Conservation (phyloP, 2,797 vertebrate species). For the Syngnathus rostellatus region DNA sequence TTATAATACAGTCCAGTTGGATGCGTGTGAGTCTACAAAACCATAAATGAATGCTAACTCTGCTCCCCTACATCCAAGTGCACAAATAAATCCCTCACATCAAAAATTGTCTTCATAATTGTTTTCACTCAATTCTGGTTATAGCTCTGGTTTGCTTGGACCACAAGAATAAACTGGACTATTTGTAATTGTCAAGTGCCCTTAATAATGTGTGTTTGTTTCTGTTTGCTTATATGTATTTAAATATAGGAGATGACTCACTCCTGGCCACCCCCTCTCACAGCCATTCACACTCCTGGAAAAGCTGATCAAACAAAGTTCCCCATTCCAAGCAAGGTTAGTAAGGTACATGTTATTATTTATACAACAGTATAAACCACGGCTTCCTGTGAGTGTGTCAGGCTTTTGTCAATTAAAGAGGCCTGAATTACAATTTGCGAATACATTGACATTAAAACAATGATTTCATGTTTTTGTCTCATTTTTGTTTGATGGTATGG, state of each 20-base stretch:
- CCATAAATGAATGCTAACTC: constrained; percentile 44
- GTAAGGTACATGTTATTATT: constrained; percentile 13
- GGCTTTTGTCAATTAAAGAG: too few species aligned
- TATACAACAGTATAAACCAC: too few species aligned
- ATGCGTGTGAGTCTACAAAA: constrained; percentile 13
- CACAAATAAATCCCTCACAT: constrained; percentile 18
- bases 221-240: constrained; percentile 22
- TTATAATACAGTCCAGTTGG: constrained; percentile 25
- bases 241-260: constrained; percentile 85
- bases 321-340: constrained; percentile 81
- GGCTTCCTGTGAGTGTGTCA: too few species aligned
- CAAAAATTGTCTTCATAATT: constrained; percentile 14
- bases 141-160: not conserved
- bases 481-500: too few species aligned
- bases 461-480: too few species aligned
- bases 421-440: too few species aligned
- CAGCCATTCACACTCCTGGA: constrained; percentile 85
- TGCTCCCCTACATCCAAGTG: constrained; percentile 21
- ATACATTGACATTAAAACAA: too few species aligned
- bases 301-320: constrained; percentile 88
- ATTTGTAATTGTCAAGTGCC: not conserved
- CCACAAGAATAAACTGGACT: not conserved
- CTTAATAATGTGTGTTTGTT: not conserved
- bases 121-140: constrained; percentile 10
- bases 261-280: constrained; percentile 88